phyloP scores from a whole-genome alignment of 2,113 vertebrate genomes.

The Callaeas wilsoni region DNA sequence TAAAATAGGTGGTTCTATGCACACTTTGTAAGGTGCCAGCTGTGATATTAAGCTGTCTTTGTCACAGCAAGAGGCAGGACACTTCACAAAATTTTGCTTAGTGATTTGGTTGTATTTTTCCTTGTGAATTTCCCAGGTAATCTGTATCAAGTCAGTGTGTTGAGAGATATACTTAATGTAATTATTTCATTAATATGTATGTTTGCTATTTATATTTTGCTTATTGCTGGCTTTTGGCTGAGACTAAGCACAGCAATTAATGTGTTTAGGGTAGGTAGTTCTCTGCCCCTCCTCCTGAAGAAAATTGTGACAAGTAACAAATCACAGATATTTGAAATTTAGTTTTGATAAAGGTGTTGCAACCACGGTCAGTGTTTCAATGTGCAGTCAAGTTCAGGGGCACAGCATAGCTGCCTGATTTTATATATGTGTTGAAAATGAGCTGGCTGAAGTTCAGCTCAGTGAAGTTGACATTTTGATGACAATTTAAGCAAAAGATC shows the following conservation, averaged over 20 bases:
- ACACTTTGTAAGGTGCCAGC: not conserved
- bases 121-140: not conserved
- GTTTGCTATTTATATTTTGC: not conserved
- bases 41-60: not conserved
- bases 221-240: not conserved
- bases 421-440: not conserved
- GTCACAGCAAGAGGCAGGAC: not conserved
- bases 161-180: not conserved
- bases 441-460: not conserved
- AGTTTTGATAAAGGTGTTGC: not conserved
- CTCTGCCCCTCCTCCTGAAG: not conserved
- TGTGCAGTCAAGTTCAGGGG: not conserved
- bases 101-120: not conserved
- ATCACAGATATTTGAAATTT: not conserved
- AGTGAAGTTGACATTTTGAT: not conserved
- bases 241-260: not conserved
- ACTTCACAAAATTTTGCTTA: not conserved
- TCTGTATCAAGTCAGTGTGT: not conserved
- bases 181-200: not conserved
- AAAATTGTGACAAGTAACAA: not conserved
- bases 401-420: not conserved
- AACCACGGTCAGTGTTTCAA: not conserved
- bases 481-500: not conserved
- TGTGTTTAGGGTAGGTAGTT: not conserved
- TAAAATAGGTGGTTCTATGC: not conserved